These are phyloP conservation scores for Aethes cnicana DNA, from an alignment of 2,888 invertebrate genomes.

Conservation along the genomic window DNA sequence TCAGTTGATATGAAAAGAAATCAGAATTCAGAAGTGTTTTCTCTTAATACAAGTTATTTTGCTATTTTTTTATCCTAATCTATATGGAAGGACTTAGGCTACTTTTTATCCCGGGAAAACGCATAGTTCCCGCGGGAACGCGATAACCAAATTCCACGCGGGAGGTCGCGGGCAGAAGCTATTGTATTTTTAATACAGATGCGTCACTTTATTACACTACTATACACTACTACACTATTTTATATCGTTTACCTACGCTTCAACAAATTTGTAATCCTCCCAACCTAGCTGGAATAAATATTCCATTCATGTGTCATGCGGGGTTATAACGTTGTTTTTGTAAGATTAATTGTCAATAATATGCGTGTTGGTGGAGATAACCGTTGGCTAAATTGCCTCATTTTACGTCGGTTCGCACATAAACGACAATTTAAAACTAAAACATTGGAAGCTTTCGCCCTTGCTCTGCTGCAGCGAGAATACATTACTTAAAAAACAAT, in stretches of 20 bases:
- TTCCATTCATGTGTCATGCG: slow-evolving; percentile 1
- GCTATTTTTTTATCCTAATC: no score
- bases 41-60: no score
- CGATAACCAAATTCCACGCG: neutral
- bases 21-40: no score
- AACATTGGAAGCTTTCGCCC: neutral
- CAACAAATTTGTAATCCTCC: no score
- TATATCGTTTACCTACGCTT: no score
- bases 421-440: neutral
- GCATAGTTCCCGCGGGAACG: neutral
- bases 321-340: neutral
- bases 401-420: neutral
- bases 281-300: neutral
- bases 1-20: no score
- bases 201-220: no score
- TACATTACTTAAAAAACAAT: no score
- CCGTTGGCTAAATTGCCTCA: neutral
- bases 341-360: slow-evolving; percentile 22
- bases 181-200: no score
- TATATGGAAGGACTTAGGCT: neutral
- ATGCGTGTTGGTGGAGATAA: slow-evolving; percentile 8
- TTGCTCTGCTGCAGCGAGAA: no score
- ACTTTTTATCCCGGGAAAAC: neutral
- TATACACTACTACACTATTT: no score
- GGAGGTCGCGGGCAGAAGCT: neutral